Base-by-base conservation (phyloP, 1,140 invertebrate species). In the Trichomalopsis sarcophagae region DNA sequence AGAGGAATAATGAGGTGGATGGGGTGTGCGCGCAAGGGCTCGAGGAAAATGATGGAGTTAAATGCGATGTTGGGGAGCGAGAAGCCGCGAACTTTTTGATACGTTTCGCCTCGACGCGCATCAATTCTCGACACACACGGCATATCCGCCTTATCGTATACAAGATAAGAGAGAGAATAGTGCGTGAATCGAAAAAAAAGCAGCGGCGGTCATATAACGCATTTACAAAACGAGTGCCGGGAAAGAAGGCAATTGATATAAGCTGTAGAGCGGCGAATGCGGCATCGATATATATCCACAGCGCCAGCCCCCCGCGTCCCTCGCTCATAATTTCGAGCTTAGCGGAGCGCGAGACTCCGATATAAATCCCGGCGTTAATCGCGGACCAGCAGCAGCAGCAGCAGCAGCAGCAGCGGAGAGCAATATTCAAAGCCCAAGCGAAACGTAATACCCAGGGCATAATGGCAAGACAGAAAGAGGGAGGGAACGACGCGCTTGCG, bases 1-100 rank as follows among this genome's bases (percentile, higher is more conserved):
- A 69, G 71, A 80, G 27, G 71, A 85, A 85, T 81, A 81, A 85
- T 84, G 33, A 81, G 50, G 71, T 81, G 44, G 77, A 5, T 7
- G 66, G n/a, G 30, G 36, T 55, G 17, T 13, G 21, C 27, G 17
- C 13, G 21, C 27, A 36, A 33, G 0, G 30, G 30, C 27, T 47
- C 47, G 30, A 30, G 68, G 11, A 76, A 66, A 84, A 71, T 55
- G 47, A 66, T 84, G 68, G 75, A 69, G 75, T 36, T 75, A 71
- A 77, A 71, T 85, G 81, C 68, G 68, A 62, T 55, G 30, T 73
- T 76, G n/a, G 11, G 50, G 17, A 62, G 55, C 14, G 17, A 5
- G 50, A 17, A 14, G 44, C 47, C 2, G 47, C 13, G 13, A 1
- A 50, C 47, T 50, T 50, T 13, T 17, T 44, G 40, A 44, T 44